Base-by-base conservation (phyloP, 2,113 vertebrate genomes). In the Elephas maximus region DNA sequence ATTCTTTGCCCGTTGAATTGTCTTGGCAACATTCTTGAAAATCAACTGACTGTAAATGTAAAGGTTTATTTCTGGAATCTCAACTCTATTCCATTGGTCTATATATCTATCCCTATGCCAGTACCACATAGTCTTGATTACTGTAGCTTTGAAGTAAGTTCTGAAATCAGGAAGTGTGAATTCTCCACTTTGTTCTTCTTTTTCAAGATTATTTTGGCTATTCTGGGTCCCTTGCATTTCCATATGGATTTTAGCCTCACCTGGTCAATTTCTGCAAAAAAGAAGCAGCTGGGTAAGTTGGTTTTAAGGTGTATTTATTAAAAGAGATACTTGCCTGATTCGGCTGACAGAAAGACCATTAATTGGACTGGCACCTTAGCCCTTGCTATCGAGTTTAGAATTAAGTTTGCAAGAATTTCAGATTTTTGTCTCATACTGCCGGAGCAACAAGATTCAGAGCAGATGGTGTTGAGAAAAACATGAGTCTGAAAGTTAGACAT, bases 231-330 rank as follows among this genome's bases (percentile, higher is more conserved):
- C 87, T 78, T 79, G 67, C 8, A 91, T 71, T 93, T 93, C 62
- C 74, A 87, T 3, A 37, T 8, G 20, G 84, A 80, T 95, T 93
- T 95, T 63, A 90, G 41, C 23, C 80, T 84, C n/a, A 73, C 4
- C 28, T 44, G 83, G 33, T 48, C 53, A 88, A 24, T 90, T 95
- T 96, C 77, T 69, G 11, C 41, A 81, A 37, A 93, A 81, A 73
- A 37, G 37, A 78, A 7, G 45, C 21, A 87, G 53, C 37, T 23
- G 11, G 17, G 23, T 65, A 65, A 93, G 51, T 80, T 83, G 73
- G 41, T 63, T 91, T 92, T 63, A 63, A 79, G 14, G 28, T 71
- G 1, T 30, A 45, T 83, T 90, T 90, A 83, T 60, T 82, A 6
- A n/a, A 23, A 85, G 30, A 96, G 30, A 8, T 63, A 81, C 51